Base-by-base conservation (phyloP, 2,888 invertebrate species). In the Drosophila subquinaria region DNA sequence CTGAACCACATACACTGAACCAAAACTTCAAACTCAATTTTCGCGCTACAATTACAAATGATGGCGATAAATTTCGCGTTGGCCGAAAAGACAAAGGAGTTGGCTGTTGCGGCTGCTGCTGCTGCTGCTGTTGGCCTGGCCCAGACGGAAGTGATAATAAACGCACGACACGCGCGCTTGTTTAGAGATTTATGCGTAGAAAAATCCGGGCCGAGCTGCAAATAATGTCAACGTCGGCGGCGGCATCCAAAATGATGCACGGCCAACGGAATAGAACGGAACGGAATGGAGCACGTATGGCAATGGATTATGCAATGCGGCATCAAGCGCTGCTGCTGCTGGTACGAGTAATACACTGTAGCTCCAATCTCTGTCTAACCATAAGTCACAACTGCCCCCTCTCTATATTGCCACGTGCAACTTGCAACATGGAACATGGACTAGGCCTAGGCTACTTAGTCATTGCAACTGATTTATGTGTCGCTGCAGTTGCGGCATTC, bases 1-100 rank as follows among this genome's bases (percentile, higher is more conserved):
- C 53, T 36, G n/a, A 51, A 50, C 53, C 35, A 15, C 47, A 33
- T 40, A 38, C 20, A 42, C 57, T 17, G 33, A 51, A 48, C 43
- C 45, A 61, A 81, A 77, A 83, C 87, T 85, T 90, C 89, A 90
- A 90, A 89, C 89, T 90, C 77, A 82, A 88, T 76, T 82, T 86
- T 82, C 76, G 88, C 81, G 79, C 84, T 86, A 81, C 91, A 90
- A 89, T 90, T 90, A 89, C 91, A 91, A 91, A 90, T 89, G 86
- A 89, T 81, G 83, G 88, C 88, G 73, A 90, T 90, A 90, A 90
- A 91, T 90, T 87, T 83, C 85, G 72, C 78, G 74, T 40, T 69
- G 35, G 30, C 65, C 53, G 10, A 53, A 61, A 79, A 85, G 87
- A 86, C 89, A 88, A 88, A 88, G 83, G 72, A 84, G 78, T 50